Evolutionary conservation across 2,797 vertebrate genomes (phyloP).

Genomic region (Cygnus olor): DNA sequence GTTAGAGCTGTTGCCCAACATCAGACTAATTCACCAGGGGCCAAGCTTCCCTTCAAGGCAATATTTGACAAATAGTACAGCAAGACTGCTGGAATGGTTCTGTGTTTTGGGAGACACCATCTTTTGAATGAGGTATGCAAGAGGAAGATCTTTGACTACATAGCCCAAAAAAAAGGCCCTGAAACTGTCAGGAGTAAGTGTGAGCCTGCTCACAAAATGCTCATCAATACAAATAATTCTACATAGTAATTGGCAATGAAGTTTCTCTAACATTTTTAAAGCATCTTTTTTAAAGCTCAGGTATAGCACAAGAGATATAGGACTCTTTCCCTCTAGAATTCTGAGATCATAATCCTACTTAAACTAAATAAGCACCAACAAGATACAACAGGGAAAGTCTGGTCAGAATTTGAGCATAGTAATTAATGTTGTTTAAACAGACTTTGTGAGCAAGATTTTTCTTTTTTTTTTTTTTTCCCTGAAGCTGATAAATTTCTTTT

Average conservation of each 20-base stretch:
- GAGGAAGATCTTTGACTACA: background rate
- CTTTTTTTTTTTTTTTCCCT: background rate
- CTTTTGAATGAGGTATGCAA: background rate
- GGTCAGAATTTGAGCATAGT: background rate
- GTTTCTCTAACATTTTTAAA: background rate
- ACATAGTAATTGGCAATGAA: background rate
- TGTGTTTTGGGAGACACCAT: background rate
- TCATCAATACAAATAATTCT: background rate
- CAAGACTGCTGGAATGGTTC: background rate
- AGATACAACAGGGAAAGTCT: background rate
- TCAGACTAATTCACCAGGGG: background rate
- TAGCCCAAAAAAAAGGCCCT: background rate
- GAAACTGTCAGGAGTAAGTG: background rate
- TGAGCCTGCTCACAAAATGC: background rate
- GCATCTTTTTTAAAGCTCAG: background rate
- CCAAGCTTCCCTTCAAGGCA: background rate
- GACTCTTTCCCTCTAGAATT: background rate
- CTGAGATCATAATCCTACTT: background rate
- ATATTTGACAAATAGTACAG: background rate
- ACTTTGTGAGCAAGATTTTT: background rate
- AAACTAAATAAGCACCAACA: background rate
- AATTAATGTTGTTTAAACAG: background rate
- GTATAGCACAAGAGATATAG: background rate
- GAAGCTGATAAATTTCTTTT: constrained; percentile 11
- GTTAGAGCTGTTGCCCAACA: background rate